Conservation (phyloP, 1,140 invertebrate species). For the Muscidifurax raptorellus region DNA sequence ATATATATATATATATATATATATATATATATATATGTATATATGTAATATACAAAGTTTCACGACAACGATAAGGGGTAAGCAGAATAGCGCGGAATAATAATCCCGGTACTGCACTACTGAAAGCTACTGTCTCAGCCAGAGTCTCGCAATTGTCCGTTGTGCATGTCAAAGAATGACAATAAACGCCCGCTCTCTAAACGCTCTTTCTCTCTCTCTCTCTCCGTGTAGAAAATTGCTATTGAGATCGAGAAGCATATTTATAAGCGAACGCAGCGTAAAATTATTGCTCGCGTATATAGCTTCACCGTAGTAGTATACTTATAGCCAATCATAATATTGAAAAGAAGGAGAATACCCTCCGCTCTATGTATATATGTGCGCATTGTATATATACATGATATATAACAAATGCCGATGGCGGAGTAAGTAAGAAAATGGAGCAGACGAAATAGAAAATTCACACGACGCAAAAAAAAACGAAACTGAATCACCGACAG, state of each 20-base stretch:
- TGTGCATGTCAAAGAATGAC: constrained; percentile 1
- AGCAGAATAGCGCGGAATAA: background rate
- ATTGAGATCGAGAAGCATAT: background rate
- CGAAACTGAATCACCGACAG: background rate
- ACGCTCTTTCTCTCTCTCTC: background rate
- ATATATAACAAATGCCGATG: background rate
- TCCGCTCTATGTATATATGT: background rate
- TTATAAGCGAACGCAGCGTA: background rate
- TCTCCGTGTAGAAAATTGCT: background rate
- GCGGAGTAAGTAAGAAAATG: background rate
- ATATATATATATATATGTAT: too few relatives aligned
- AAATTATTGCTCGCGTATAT: background rate
- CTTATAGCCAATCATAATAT: background rate
- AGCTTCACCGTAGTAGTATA: background rate
- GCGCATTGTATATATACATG: too few relatives aligned
- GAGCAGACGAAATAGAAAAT: too few relatives aligned
- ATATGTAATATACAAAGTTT: background rate
- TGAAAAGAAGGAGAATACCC: background rate
- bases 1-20: too few relatives aligned
- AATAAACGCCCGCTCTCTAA: background rate
- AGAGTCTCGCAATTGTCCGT: background rate
- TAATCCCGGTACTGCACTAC: too few relatives aligned
- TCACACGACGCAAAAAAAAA: background rate
- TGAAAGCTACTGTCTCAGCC: background rate
- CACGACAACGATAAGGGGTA: background rate